A percentile compares a stretch with the other conserved stretches of the same genome.
Conservation (phyloP, 2,113 vertebrate genomes). For the Sceloporus undulatus region DNA sequence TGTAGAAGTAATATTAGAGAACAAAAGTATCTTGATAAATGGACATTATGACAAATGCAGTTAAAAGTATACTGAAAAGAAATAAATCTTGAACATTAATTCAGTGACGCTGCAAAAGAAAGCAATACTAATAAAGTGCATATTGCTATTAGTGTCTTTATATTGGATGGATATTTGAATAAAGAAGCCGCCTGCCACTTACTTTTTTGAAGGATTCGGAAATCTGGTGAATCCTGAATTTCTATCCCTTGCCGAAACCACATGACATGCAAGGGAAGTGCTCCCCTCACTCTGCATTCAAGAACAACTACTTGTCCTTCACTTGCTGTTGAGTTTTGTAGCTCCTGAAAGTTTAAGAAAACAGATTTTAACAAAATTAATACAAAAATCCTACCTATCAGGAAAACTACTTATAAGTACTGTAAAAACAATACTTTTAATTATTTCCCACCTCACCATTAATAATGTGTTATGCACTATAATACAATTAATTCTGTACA, state of each 20-base stretch:
- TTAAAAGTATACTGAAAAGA: not conserved
- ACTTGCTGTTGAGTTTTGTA: conserved; percentile 88
- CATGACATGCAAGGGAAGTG: conserved; percentile 85
- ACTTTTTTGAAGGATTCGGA: conserved; percentile 98
- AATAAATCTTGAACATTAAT: not conserved
- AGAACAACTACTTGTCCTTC: conserved; percentile 96
- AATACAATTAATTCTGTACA: not conserved
- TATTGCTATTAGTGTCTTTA: not conserved
- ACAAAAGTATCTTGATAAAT: not conserved
- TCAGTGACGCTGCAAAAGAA: conserved; percentile 16
- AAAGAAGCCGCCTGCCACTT: conserved; percentile 58
- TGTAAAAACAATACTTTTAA: not conserved
- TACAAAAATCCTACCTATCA: not conserved
- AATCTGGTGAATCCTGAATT: conserved; percentile 97
- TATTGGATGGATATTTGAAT: conserved; percentile 15
- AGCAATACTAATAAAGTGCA: not conserved
- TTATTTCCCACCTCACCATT: too few relatives aligned
- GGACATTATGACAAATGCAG: not conserved
- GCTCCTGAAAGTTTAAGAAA: conserved; percentile 74
- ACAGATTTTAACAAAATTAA: not conserved
- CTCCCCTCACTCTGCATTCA: conserved; percentile 92
- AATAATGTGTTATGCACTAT: too few relatives aligned
- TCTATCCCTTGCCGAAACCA: conserved; percentile 92
- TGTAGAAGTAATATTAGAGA: not conserved
- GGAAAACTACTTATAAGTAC: too few relatives aligned